phyloP scores from a whole-genome alignment of 2,113 vertebrate species.

The Oostethus manadensis region DNA sequence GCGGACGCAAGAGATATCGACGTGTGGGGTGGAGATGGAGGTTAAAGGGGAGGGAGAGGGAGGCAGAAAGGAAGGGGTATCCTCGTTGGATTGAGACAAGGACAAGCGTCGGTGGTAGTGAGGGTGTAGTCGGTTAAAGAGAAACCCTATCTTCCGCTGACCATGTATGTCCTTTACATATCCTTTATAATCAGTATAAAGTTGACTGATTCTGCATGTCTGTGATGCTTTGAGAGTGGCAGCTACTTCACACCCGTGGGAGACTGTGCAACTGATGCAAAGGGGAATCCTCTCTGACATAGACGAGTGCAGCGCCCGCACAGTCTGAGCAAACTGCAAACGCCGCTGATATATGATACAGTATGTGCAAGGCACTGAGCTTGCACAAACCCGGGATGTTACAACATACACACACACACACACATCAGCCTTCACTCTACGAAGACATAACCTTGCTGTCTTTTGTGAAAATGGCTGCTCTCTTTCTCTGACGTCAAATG shows the following conservation, averaged over 20 bases:
- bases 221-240: constrained; percentile 2
- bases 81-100: constrained; percentile 34
- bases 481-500: constrained; percentile 54
- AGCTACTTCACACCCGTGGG: constrained; percentile 29
- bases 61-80: constrained; percentile 36
- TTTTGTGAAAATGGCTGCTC: constrained; percentile 50
- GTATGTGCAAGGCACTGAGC: constrained; percentile 38
- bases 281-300: constrained; percentile 70
- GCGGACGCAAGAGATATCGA: constrained; percentile 40
- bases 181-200: too few species aligned
- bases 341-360: constrained; percentile 44
- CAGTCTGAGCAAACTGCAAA: constrained; percentile 33
- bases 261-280: constrained; percentile 50
- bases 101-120: constrained; percentile 22
- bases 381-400: constrained; percentile 38
- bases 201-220: neutral
- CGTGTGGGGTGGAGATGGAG: constrained; percentile 40
- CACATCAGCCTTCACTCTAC: constrained; percentile 26
- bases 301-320: constrained; percentile 5
- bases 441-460: constrained; percentile 46
- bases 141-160: constrained; percentile 50
- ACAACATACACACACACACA: constrained; percentile 26
- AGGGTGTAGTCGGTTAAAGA: constrained; percentile 39
- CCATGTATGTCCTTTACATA: constrained; percentile 24
- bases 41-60: constrained; percentile 25